These are phyloP conservation scores for Drosophila eohydei DNA, from an alignment of 2,888 invertebrate genomes.

Conservation along the genomic window DNA sequence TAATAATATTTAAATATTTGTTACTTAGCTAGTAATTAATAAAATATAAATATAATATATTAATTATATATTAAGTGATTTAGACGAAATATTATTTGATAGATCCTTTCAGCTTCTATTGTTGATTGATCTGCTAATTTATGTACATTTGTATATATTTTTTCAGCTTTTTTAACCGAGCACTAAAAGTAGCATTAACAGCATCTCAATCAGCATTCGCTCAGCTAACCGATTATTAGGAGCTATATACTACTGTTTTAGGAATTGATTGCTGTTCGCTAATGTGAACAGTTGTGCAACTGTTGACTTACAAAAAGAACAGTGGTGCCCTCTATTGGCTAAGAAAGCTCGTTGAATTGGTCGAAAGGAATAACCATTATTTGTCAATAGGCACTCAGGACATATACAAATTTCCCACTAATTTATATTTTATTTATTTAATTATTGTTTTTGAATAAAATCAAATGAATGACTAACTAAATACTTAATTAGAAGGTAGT, in stretches of 20 bases:
- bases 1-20: background rate
- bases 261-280: background rate
- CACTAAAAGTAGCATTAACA: background rate
- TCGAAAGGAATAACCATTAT: background rate
- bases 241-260: background rate
- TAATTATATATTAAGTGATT: no score
- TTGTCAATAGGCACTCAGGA: background rate
- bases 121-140: background rate
- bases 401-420: conserved; percentile 1
- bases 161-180: background rate
- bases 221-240: background rate
- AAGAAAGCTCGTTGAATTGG: background rate
- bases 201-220: background rate
- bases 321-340: conserved; percentile 28
- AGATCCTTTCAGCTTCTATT: no score
- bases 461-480: background rate
- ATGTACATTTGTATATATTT: background rate
- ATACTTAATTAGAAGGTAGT: background rate
- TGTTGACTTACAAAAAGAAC: conserved; percentile 1
- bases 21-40: background rate
- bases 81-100: no score
- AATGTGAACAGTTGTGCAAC: conserved; percentile 18
- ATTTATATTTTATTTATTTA: background rate
- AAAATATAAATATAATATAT: no score
- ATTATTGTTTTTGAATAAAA: background rate